Evolutionary conservation across 2,113 vertebrate species (phyloP).

Genomic region (Grus americana): DNA sequence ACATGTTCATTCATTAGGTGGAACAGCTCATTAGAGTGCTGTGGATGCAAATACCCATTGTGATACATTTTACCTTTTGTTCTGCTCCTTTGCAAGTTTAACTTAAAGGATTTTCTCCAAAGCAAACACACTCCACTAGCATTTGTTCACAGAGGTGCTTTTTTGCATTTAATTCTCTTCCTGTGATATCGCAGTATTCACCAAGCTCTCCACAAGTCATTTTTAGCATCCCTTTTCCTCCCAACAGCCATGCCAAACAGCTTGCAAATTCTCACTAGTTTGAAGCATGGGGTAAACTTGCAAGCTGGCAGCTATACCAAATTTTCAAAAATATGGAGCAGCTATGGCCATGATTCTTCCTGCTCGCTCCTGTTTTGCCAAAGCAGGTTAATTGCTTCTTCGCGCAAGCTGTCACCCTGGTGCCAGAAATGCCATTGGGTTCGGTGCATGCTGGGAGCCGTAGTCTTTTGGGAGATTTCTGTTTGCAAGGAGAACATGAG

Average conservation of each 20-base stretch:
- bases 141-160: not conserved
- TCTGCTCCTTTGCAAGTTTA: not conserved
- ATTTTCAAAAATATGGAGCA: not conserved
- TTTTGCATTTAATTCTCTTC: not conserved
- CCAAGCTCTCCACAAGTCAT: not conserved
- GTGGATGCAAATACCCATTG: not conserved
- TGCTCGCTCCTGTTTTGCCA: not conserved
- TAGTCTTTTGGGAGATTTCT: not conserved
- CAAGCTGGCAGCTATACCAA: not conserved
- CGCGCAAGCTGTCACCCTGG: not conserved
- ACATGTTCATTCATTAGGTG: not conserved
- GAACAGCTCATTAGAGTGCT: not conserved
- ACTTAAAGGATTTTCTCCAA: not conserved
- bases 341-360: not conserved
- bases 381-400: slow-evolving; percentile 21
- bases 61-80: not conserved
- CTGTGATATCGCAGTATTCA: not conserved
- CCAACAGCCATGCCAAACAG: not conserved
- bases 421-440: not conserved
- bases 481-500: rapidly evolving
- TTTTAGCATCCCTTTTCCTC: not conserved
- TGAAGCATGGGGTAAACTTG: not conserved
- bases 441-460: not conserved
- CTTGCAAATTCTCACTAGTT: not conserved
- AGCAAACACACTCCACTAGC: not conserved